Percentiles rank a stretch among this genome's conserved stretches.
phyloP scores from a whole-genome alignment of 2,113 vertebrate genomes.

The Puma concolor region DNA sequence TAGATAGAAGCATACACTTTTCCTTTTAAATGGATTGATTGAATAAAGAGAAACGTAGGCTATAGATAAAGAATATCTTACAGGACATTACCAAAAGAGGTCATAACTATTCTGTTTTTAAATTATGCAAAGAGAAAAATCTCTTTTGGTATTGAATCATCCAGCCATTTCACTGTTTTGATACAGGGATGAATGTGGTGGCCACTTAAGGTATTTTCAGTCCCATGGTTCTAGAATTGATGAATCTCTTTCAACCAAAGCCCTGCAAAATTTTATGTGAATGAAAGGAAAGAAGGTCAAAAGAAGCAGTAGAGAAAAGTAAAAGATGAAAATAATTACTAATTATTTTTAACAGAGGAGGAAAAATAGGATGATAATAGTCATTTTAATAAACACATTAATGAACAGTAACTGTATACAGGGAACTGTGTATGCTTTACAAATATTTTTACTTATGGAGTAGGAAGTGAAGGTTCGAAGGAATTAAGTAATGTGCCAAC shows the following conservation, averaged over 20 bases:
- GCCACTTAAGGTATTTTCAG: background rate
- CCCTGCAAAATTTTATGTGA: background rate
- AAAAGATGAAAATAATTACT: background rate
- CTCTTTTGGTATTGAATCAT: background rate
- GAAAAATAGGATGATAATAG: background rate
- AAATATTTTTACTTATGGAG: background rate
- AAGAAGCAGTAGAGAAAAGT: background rate
- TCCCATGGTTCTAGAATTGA: background rate
- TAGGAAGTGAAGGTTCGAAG: background rate
- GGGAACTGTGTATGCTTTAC: background rate
- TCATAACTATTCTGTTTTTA: conserved; percentile 9
- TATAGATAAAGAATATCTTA: background rate
- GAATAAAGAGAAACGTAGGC: background rate
- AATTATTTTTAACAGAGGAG: background rate
- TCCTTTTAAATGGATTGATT: background rate
- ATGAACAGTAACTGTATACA: background rate
- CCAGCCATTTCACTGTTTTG: background rate
- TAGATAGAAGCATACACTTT: background rate
- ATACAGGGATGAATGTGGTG: background rate
- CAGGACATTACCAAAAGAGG: background rate
- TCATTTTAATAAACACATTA: background rate
- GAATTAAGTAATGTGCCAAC: background rate
- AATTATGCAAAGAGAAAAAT: background rate
- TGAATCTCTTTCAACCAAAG: background rate
- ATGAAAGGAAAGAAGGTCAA: background rate